These are phyloP conservation scores for Dunckerocampus dactyliophorus DNA, from an alignment of 2,113 vertebrate genomes.

Conservation along the genomic window DNA sequence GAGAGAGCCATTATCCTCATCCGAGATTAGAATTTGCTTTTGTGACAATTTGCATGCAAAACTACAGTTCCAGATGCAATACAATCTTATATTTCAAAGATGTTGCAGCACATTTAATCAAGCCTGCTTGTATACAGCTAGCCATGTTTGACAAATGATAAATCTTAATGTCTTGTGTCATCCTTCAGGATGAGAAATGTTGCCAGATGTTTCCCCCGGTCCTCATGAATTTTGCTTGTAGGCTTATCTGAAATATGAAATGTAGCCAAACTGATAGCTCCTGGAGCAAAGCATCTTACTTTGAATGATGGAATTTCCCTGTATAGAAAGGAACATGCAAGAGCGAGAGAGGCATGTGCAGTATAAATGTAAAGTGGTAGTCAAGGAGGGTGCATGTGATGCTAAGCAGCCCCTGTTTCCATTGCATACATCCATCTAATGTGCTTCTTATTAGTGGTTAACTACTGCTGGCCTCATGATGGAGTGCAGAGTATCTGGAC, in stretches of 20 bases:
- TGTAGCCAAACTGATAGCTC: slow-evolving; percentile 14
- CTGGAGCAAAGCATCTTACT: slow-evolving; percentile 12
- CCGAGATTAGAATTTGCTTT: not conserved
- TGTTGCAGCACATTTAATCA: not conserved
- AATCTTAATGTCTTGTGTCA: not conserved
- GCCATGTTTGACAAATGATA: slow-evolving; percentile 13
- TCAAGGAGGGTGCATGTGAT: not conserved
- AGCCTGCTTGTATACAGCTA: not conserved
- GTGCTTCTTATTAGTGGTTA: slow-evolving; percentile 27
- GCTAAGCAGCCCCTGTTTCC: slow-evolving; percentile 6
- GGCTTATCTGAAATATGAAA: slow-evolving; percentile 21
- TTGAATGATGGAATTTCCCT: slow-evolving; percentile 29
- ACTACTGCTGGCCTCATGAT: slow-evolving; percentile 37
- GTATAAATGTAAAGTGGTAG: slow-evolving; percentile 32
- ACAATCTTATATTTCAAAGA: not conserved
- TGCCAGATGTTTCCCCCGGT: slow-evolving; percentile 34
- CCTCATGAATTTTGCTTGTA: slow-evolving; percentile 9
- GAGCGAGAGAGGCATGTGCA: slow-evolving; percentile 26
- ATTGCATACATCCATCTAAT: slow-evolving; percentile 22
- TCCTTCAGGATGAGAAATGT: slow-evolving; percentile 11
- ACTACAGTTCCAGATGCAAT: not conserved
- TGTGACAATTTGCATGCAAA: not conserved
- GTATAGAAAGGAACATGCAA: not conserved
- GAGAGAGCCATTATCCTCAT: not conserved
- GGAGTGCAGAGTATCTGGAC: slow-evolving; percentile 28